Evolutionary conservation across 2,888 invertebrate species (phyloP).

Genomic region (Lampropteryx suffumata): DNA sequence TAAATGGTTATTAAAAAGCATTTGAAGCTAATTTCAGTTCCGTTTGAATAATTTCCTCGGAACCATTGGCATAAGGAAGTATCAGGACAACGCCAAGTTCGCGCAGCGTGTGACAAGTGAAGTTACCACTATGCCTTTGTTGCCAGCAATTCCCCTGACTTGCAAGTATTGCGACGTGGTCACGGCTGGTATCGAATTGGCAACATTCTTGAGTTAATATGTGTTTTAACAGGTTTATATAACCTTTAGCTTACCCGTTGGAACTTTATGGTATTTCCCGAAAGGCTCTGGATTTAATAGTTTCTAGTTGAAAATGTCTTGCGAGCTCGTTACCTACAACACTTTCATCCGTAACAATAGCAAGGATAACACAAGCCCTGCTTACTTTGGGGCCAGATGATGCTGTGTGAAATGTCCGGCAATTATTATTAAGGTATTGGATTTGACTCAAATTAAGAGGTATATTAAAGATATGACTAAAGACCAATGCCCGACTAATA

Average conservation of each 20-base stretch:
- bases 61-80: slow-evolving; percentile 12
- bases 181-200: slow-evolving; percentile 14
- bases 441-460: too few species aligned
- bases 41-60: slow-evolving; percentile 1
- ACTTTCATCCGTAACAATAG: background rate
- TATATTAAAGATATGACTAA: too few species aligned
- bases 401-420: too few species aligned
- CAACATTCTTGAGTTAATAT: slow-evolving; percentile 16
- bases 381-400: too few species aligned
- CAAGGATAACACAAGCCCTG: too few species aligned
- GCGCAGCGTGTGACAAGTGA: slow-evolving; percentile 16
- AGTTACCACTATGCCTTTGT: slow-evolving; percentile 16
- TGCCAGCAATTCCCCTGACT: slow-evolving; percentile 1
- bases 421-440: too few species aligned
- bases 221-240: slow-evolving; percentile 15
- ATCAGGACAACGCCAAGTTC: slow-evolving; percentile 17
- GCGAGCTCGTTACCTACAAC: too few species aligned
- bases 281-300: background rate
- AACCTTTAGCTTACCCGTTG: background rate
- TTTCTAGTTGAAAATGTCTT: background rate
- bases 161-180: background rate
- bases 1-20: too few species aligned
- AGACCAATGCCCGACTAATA: too few species aligned
- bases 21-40: background rate
- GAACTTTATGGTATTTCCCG: slow-evolving; percentile 1